Percentiles rank a stretch among this genome's conserved stretches.
phyloP scores from a whole-genome alignment of 2,113 vertebrate species.

The Lepidiolamprologus cunningtoni region DNA sequence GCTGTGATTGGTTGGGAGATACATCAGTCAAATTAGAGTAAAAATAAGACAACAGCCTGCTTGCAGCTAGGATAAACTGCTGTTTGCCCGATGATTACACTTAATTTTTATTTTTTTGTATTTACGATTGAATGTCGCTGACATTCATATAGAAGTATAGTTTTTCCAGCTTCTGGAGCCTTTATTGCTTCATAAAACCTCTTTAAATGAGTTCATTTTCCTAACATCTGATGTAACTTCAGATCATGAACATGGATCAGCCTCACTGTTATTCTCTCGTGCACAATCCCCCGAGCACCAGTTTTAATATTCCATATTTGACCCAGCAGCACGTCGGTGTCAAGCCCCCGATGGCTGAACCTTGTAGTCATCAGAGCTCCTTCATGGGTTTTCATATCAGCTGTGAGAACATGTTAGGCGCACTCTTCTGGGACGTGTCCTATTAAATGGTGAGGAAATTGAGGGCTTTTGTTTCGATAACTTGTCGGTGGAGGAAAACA shows the following conservation, averaged over 20 bases:
- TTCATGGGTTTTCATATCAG: background rate
- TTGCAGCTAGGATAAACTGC: accelerated
- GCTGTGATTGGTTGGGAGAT: background rate
- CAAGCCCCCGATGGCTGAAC: background rate
- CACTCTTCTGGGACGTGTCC: background rate
- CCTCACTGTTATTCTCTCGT: background rate
- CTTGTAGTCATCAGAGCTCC: background rate
- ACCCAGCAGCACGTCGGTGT: background rate
- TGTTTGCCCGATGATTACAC: background rate
- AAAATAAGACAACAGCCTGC: background rate
- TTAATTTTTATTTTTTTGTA: background rate
- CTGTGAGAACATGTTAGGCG: background rate
- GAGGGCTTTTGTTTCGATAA: background rate
- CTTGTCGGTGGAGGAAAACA: background rate
- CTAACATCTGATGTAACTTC: accelerated
- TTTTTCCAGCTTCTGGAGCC: accelerated
- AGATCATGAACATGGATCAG: background rate
- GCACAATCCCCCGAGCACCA: background rate
- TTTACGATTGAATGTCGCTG: background rate
- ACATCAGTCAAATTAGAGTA: accelerated
- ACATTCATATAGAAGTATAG: background rate
- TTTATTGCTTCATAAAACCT: background rate
- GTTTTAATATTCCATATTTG: background rate
- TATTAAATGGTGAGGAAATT: background rate
- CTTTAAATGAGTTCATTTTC: background rate